phyloP scores from a whole-genome alignment of 1,140 invertebrate species.

The Calephelis virginiensis region DNA sequence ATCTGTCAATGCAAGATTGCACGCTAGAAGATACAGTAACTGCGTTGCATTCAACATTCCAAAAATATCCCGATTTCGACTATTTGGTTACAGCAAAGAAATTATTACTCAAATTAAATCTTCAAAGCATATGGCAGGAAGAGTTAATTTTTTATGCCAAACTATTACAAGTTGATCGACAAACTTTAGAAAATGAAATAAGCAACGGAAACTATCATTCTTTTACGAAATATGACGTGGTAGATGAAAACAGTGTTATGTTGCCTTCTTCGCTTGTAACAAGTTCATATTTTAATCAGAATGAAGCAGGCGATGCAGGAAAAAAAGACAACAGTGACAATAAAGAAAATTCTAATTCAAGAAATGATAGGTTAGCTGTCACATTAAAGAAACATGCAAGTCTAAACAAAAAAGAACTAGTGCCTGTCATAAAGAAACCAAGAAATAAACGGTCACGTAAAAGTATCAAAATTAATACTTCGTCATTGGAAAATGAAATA shows the following conservation, averaged over 20 bases:
- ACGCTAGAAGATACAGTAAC: constrained; percentile 63
- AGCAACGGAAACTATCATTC: constrained; percentile 40
- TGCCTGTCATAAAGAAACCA: constrained; percentile 46
- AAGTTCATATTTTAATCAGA: constrained; percentile 65
- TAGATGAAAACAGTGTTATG: constrained; percentile 53
- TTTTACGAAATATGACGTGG: constrained; percentile 57
- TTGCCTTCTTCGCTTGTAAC: constrained; percentile 56
- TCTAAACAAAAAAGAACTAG: constrained; percentile 53
- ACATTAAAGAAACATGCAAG: constrained; percentile 68
- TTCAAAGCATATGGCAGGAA: constrained; percentile 63
- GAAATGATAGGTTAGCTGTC: constrained; percentile 54
- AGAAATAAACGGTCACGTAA: constrained; percentile 52
- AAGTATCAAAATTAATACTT: constrained; percentile 46
- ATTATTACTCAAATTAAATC: constrained; percentile 53
- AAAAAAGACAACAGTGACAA: constrained; percentile 26
- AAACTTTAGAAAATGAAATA: constrained; percentile 59
- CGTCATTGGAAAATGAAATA: constrained; percentile 35
- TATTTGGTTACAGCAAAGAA: constrained; percentile 67
- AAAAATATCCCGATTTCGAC: constrained; percentile 64
- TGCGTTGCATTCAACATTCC: constrained; percentile 69
- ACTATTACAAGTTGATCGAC: constrained; percentile 61
- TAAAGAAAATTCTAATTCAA: constrained; percentile 33
- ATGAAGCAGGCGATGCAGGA: constrained; percentile 28
- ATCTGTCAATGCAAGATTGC: constrained; percentile 75
- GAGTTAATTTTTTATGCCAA: constrained; percentile 67